Evolutionary conservation across 2,113 vertebrate genomes (phyloP), one percentile per base, ranked within the genome.

Genomic region (Astur gentilis): DNA sequence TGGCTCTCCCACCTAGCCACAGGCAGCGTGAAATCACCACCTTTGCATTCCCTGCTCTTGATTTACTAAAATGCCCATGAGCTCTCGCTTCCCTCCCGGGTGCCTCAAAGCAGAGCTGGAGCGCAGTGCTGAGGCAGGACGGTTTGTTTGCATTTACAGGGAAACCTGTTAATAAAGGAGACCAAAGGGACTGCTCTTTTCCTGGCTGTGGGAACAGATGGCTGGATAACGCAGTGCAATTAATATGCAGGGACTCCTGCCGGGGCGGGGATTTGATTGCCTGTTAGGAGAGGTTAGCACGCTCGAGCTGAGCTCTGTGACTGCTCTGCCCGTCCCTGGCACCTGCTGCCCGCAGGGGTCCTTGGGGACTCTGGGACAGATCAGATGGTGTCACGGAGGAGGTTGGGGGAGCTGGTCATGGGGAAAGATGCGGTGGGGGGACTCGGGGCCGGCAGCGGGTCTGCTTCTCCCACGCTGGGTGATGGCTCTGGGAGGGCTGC

Each of bases 151-250:
- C 91, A 34, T 94, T 95, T 82, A 10, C 32, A 87, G 77, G 92
- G 83, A 93, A 95, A 96, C 95, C 89, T 95, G 95, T 85, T 95
- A 92, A 91, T 95, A 85, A 94, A 80, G 94, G 94, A 87, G 93
- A 62, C 73, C 87, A 18, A 66, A 79, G 96, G 93, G 91, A 94
- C 73, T 95, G 93, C 94, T 97, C 97, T 94, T 96, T 97, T 65
- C 77, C 93, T 58, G 95, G 88, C 92, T 81, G 71, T 0, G 0
- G 82, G 91, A 96, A 82, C 95, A 97, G 97, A 96, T 97, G 96
- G 97, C 89, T 82, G 92, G 86, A 50, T 89, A 85, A 92, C 21
- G 1, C 91, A 4, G 89, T 5, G 25, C 81, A 14, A 89, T 96
- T 95, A 97, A 78, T 91, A 84, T 89, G 91, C 93, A 89, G 95